Evolutionary conservation across 2,113 vertebrate genomes (phyloP).

Genomic region (Psammodynastes pulverulentus): DNA sequence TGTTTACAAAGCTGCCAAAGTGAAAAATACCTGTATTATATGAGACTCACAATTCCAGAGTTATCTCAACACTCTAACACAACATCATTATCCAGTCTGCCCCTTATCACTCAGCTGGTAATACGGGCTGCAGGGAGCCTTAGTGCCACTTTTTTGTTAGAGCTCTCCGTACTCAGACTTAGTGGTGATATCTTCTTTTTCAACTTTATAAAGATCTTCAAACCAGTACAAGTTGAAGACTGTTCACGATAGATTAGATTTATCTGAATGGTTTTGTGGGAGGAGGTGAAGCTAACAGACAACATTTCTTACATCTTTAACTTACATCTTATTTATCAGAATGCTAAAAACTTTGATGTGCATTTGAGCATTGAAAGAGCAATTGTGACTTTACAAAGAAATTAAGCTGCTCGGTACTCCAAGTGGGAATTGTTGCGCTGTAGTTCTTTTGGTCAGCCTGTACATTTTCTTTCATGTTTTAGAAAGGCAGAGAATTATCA

Average conservation of each 20-base stretch:
- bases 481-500: background rate
- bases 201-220: constrained; percentile 57
- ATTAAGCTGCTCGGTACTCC: background rate
- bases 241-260: constrained; percentile 66
- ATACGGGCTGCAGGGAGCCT: constrained; percentile 55
- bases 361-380: constrained; percentile 11
- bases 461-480: background rate
- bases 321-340: constrained; percentile 62
- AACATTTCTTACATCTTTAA: constrained; percentile 71
- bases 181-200: constrained; percentile 59
- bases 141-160: constrained; percentile 56
- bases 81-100: constrained; percentile 76
- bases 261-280: constrained; percentile 52
- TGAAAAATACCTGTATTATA: constrained; percentile 84
- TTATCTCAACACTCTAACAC: constrained; percentile 79
- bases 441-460: background rate
- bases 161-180: constrained; percentile 49
- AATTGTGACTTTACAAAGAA: constrained; percentile 10
- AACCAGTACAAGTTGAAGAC: constrained; percentile 51
- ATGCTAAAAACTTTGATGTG: constrained; percentile 54
- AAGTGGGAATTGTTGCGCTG: background rate
- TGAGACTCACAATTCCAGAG: constrained; percentile 72
- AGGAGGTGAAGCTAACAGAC: constrained; percentile 59
- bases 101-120: constrained; percentile 77
- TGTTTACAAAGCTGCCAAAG: constrained; percentile 84